Evolutionary conservation across 2,888 invertebrate species (phyloP), one percentile per base, ranked within the genome.

Genomic region (Lasiommata megera): DNA sequence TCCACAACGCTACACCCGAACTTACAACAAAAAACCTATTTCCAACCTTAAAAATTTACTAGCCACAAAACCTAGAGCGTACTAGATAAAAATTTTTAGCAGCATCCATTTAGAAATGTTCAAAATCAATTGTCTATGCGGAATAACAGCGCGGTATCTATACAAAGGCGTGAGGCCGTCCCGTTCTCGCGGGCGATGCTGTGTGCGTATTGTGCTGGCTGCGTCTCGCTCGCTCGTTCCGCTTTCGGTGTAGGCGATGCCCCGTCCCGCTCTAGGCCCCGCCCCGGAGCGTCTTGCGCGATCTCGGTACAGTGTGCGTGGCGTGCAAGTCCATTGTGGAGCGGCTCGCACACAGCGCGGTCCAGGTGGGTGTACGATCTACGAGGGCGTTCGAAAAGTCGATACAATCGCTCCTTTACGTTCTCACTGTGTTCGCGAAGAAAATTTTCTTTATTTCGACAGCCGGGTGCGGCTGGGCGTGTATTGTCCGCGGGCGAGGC

Each of bases 331-430:
- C 16, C 12, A 29, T 28, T 44, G 72, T 76, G 80, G 81, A 82
- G 82, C 78, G 76, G 71, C 79, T 79, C 82, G 85, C 88, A 89
- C 89, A 89, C 84, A 86, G 84, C 80, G 80, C 68, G 65, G 67
- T 72, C 71, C 82, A 85, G 88, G 87, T 88, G 88, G 88, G 89
- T 80, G 88, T 87, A 82, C 77, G 71, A 80, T 87, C 84, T 84
- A 85, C 80, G 82, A 84, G 87, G 89, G 88, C 89, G 88, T 89
- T 88, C 86, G 86, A 88, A 89, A 90, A 89, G 88, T 90, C 89
- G 87, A 89, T 88, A 88, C 85, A 85, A 87, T 88, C 84, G 81
- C 80, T 76, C 73, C 73, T 81, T 41, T 79, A 78, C 80, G 79
- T 81, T 48, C 46, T 31, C 14, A 9, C 79, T 80, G 82, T 83